Percentiles rank a stretch among this genome's conserved stretches.
Conservation (phyloP, 1,140 invertebrate genomes). For the Planococcus citri region DNA sequence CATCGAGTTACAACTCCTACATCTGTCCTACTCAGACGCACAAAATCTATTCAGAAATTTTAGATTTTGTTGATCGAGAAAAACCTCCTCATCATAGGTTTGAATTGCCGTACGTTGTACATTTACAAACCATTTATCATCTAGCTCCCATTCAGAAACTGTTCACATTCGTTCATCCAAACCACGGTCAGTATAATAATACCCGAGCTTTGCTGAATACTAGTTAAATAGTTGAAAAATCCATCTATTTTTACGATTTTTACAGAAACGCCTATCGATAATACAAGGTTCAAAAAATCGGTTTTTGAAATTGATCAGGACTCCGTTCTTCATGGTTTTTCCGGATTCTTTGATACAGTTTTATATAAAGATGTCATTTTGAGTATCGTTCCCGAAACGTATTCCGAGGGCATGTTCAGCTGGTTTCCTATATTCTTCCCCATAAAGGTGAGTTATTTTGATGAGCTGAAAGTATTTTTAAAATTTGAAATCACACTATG, state of each 20-base stretch:
- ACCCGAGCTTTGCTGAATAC: neutral
- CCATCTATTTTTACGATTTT: neutral
- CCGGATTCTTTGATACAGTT: constrained; percentile 84
- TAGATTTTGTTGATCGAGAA: constrained; percentile 36
- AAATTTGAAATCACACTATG: constrained; percentile 21
- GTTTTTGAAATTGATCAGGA: constrained; percentile 58
- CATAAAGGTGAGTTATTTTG: constrained; percentile 45
- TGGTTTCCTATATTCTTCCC: constrained; percentile 97
- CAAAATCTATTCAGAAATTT: constrained; percentile 60
- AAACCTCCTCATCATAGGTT: constrained; percentile 46
- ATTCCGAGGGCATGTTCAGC: constrained; percentile 83
- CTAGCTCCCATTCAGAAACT: constrained; percentile 63
- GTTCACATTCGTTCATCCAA: constrained; percentile 85
- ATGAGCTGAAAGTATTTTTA: constrained; percentile 17
- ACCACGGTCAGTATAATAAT: constrained; percentile 38
- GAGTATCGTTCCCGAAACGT: constrained; percentile 78
- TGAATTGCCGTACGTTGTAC: constrained; percentile 86
- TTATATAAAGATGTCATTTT: constrained; percentile 74
- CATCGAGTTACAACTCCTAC: constrained; percentile 78
- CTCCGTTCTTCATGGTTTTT: constrained; percentile 80
- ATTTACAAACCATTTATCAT: constrained; percentile 78
- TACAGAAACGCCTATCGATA: constrained; percentile 44
- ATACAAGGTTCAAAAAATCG: constrained; percentile 57
- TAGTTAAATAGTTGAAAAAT: neutral
- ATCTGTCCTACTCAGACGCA: constrained; percentile 71